These are phyloP conservation scores for Drosophila albomicans DNA, from an alignment of 1,140 invertebrate species.

Conservation along the genomic window DNA sequence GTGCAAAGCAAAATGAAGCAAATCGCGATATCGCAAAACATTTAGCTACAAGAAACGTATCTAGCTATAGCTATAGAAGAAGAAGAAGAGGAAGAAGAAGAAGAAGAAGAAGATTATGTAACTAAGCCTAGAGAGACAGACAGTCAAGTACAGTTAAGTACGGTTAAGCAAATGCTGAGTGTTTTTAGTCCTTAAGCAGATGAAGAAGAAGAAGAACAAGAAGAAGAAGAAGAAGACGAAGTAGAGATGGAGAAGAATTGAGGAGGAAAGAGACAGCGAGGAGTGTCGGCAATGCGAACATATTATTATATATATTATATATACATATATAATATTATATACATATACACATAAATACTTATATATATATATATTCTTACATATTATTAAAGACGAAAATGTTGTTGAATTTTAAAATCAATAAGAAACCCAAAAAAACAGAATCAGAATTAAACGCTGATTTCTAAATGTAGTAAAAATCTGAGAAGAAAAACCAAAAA, in stretches of 20 bases:
- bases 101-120: slow-evolving; percentile 11
- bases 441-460: slow-evolving; percentile 41
- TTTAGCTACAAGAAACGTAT: slow-evolving; percentile 41
- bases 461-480: slow-evolving; percentile 56
- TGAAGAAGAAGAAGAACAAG: background rate
- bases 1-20: slow-evolving; percentile 68
- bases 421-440: slow-evolving; percentile 44
- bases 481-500: slow-evolving; percentile 43
- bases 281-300: slow-evolving; percentile 67
- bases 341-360: slow-evolving; percentile 65
- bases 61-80: background rate
- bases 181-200: slow-evolving; percentile 27
- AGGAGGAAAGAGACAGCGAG: background rate
- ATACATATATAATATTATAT: slow-evolving; percentile 68
- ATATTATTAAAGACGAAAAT: slow-evolving; percentile 72
- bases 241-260: background rate
- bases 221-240: background rate
- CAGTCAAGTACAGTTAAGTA: slow-evolving; percentile 35
- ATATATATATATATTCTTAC: slow-evolving; percentile 73
- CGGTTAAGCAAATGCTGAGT: slow-evolving; percentile 23
- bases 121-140: slow-evolving; percentile 41
- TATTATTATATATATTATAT: slow-evolving; percentile 62
- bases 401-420: slow-evolving; percentile 82
- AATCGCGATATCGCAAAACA: slow-evolving; percentile 24
- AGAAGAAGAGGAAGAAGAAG: background rate